Evolutionary conservation across 2,797 vertebrate genomes (phyloP).

Genomic region (Emys orbicularis): DNA sequence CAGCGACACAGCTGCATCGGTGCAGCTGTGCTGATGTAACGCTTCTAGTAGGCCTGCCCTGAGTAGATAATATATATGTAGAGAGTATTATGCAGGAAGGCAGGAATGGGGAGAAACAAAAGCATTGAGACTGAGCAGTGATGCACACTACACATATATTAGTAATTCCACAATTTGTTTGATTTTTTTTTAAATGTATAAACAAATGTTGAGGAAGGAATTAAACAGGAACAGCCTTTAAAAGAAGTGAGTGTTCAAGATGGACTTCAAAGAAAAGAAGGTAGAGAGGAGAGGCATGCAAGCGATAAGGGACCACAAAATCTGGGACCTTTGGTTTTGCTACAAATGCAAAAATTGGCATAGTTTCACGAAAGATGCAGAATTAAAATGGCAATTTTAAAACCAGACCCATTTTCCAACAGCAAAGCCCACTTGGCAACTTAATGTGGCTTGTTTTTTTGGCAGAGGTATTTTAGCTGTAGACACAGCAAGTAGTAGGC

Average conservation of each 20-base stretch:
- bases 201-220: neutral
- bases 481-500: neutral
- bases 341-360: neutral
- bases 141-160: neutral
- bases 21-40: too few species aligned
- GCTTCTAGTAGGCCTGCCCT: too few species aligned
- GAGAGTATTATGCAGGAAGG: neutral
- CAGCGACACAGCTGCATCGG: too few species aligned
- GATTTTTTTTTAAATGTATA: too few species aligned
- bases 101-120: neutral
- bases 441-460: neutral
- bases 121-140: neutral
- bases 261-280: fast-evolving
- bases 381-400: neutral
- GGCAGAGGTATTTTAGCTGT: neutral
- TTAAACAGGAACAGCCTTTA: neutral
- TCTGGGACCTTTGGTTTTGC: neutral
- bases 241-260: neutral
- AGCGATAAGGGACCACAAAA: neutral
- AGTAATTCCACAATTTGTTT: neutral
- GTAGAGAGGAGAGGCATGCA: neutral
- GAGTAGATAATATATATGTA: neutral
- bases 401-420: neutral
- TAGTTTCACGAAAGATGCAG: neutral
- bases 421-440: neutral